Base-by-base conservation (phyloP, 2,888 invertebrate genomes). In the Chrysolina haemoptera region DNA sequence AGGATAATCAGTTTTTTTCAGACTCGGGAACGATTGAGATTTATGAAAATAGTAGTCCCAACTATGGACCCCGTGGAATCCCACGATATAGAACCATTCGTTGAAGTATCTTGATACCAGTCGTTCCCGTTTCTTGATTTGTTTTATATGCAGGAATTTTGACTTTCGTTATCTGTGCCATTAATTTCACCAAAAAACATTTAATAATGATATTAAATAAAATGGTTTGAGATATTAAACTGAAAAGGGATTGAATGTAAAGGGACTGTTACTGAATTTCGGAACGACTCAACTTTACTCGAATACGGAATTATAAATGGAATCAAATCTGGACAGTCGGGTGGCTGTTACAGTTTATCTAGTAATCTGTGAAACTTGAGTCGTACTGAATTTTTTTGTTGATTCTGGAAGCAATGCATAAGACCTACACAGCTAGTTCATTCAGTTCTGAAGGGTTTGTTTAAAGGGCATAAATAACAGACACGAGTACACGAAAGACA, bases 181-280 rank as follows among this genome's bases (percentile, higher is more conserved):
- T 71, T 70, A 74, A 71, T 62, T 62, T 59, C 22, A 53, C 35
- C 46, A 35, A 71, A 59, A 68, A 62, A 73, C 70, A 76, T 69
- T 66, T 64, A 68, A 72, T 59, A 59, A 74, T 74, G 72, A 68
- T 67, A 71, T 74, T 74, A 74, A 74, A 74, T 68, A 65, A 75
- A 74, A 76, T 76, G 76, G 27, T 77, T 59, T 70, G 77, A 75
- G 71, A 73, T 77, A 75, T 77, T 77, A 77, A 73, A 75, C 67
- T 71, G 55, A 63, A 66, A 70, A 66, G 70, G 73, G 68, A 43
- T 55, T 62, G 55, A 71, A 73, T 77, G 74, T 75, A 71, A 68
- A 59, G 22, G 69, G 66, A 62, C n/a, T 59, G 67, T 35, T 62
- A 63, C 48, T 69, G 63, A 41, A 65, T 46, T 18, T 48, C 55